Evolutionary conservation across 2,888 invertebrate species (phyloP), one percentile per base, ranked within the genome.

Genomic region (Diaprepes abbreviatus): DNA sequence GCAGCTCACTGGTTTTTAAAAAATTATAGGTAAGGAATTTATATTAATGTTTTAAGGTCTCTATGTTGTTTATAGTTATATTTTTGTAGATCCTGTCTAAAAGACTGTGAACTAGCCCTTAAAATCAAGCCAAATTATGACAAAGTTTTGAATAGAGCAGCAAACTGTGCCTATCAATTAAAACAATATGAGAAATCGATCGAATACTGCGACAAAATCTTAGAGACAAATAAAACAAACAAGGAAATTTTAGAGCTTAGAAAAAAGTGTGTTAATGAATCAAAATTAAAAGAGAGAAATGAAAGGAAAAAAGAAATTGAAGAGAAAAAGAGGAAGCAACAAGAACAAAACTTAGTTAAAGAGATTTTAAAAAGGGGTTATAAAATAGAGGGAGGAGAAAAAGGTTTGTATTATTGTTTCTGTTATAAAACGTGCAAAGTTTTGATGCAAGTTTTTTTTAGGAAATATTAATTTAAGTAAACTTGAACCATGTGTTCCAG

Each of bases 1-100:
- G 96, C 97, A 0, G 89, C 95, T 0, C 93, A 98, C 78, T 96
- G 88, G 81, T 91, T 93, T 80, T 82, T 98, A 28, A 90, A 94
- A 83, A 95, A 94, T 82, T 93, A 90, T 83, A 86, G 93, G 87
- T 88, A 82, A 43, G 6, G 21, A 2, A n/a, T n/a, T n/a, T n/a
- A n/a, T n/a, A n/a, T n/a, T n/a, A n/a, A n/a, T n/a, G n/a, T n/a
- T n/a, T n/a, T n/a, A n/a, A n/a, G n/a, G n/a, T n/a, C n/a, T n/a
- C n/a, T n/a, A n/a, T n/a, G n/a, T n/a, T n/a, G n/a, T n/a, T n/a
- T n/a, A n/a, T n/a, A n/a, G n/a, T 40, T 55, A 33, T 14, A 57
- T 21, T 35, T 21, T 74, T 73, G 14, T 75, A 87, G 90, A 75
- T 94, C 95, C 1, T 87, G 94, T 7, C 85, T 96, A 12, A 87